These are phyloP conservation scores for Sericinus montela DNA, from an alignment of 2,888 invertebrate genomes.

Conservation along the genomic window DNA sequence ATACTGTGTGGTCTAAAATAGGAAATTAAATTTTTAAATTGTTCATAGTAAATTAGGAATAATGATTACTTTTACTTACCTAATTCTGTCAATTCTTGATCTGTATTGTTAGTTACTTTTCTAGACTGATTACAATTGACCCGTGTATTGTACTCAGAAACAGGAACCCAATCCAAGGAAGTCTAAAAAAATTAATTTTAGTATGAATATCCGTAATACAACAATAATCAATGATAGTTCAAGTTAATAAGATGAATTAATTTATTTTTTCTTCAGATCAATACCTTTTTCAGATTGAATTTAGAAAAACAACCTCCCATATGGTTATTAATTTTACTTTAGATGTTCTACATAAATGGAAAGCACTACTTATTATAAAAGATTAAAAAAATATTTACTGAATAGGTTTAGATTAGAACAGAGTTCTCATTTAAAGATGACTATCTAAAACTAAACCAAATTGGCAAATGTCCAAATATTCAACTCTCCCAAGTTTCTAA, in stretches of 20 bases:
- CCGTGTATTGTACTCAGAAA: conserved; percentile 72
- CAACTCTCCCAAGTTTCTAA: conserved; percentile 52
- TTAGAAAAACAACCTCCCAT: conserved; percentile 76
- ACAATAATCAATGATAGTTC: no score
- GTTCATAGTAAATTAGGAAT: no score
- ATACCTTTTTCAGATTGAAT: conserved; percentile 66
- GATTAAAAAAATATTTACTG: conserved; percentile 11
- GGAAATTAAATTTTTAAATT: neutral
- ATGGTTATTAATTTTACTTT: conserved; percentile 31
- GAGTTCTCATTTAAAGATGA: conserved; percentile 22
- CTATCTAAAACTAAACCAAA: conserved; percentile 32
- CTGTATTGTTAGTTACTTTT: conserved; percentile 69
- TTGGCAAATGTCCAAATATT: conserved; percentile 64
- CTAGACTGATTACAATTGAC: conserved; percentile 69
- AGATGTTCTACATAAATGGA: neutral
- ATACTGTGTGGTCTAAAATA: conserved; percentile 62
- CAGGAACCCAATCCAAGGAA: conserved; percentile 75
- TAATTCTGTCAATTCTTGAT: conserved; percentile 70
- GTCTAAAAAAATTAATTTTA: conserved; percentile 43
- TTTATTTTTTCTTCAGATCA: conserved; percentile 11
- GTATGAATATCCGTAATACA: neutral
- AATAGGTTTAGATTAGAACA: conserved; percentile 27
- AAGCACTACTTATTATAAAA: conserved; percentile 16
- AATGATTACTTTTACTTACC: conserved; percentile 43
- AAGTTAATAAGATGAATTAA: no score